Percentiles rank a stretch among this genome's conserved stretches.
Evolutionary conservation across 2,888 invertebrate genomes (phyloP).

Genomic region (Heteropelma amictum): DNA sequence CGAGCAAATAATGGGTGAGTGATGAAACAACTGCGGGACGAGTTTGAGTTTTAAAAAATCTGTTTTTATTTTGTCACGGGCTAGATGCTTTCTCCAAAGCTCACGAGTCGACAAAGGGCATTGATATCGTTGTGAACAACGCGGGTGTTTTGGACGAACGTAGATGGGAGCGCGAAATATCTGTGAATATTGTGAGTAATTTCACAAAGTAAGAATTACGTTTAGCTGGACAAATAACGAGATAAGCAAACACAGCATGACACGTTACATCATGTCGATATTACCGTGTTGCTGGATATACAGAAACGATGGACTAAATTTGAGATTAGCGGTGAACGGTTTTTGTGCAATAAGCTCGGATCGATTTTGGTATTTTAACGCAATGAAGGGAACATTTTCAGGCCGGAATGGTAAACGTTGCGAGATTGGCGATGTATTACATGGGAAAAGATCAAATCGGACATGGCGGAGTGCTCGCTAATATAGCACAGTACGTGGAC

Average conservation of each 20-base stretch:
- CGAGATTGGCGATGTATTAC: slow-evolving; percentile 74
- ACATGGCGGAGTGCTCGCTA: slow-evolving; percentile 78
- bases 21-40: neutral
- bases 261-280: no score
- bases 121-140: slow-evolving; percentile 89
- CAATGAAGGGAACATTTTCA: no score
- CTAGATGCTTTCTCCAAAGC: slow-evolving; percentile 86
- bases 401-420: slow-evolving; percentile 71
- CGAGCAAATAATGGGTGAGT: slow-evolving; percentile 65
- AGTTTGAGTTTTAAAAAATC: neutral
- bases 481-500: slow-evolving; percentile 78
- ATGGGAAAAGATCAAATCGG: slow-evolving; percentile 76
- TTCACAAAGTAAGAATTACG: neutral
- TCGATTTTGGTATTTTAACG: no score
- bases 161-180: slow-evolving; percentile 86
- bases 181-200: slow-evolving; percentile 85
- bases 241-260: neutral
- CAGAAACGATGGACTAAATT: no score
- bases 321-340: no score
- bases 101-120: slow-evolving; percentile 81
- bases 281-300: no score
- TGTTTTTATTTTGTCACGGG: no score
- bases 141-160: slow-evolving; percentile 88
- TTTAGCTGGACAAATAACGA: neutral
- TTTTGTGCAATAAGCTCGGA: no score